Conservation (phyloP, 2,888 invertebrate genomes). For the Thereva nobilitata region DNA sequence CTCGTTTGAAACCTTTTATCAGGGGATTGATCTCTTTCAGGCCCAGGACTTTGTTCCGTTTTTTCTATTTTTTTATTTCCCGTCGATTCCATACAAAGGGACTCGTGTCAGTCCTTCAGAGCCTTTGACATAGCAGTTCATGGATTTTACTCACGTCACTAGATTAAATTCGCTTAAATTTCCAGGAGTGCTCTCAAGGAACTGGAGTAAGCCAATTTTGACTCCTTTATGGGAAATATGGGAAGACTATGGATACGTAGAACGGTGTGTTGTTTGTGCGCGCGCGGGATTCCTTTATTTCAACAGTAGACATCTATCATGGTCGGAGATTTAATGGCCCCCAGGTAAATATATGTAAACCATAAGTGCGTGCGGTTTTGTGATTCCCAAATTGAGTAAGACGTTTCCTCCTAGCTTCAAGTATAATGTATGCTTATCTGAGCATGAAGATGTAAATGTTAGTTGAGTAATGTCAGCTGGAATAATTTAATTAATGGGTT, state of each 20-base stretch:
- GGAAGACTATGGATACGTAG: not conserved
- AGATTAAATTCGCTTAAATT: constrained; percentile 31
- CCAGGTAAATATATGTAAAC: constrained; percentile 45
- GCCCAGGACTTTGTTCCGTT: not conserved
- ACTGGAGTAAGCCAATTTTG: constrained; percentile 19
- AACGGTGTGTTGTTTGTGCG: not conserved
- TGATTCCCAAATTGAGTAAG: constrained; percentile 46
- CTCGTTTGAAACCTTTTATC: constrained; percentile 34
- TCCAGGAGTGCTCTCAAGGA: constrained; percentile 13
- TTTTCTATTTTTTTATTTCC: not conserved
- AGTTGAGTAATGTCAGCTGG: constrained; percentile 38
- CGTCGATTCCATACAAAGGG: not conserved
- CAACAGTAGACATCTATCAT: constrained; percentile 43
- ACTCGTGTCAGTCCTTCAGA: not conserved
- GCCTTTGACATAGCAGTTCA: constrained; percentile 4
- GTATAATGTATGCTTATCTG: constrained; percentile 15
- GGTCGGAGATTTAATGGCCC: constrained; percentile 47
- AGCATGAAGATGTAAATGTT: constrained; percentile 31
- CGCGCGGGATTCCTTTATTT: constrained; percentile 32
- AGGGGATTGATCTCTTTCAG: constrained; percentile 25
- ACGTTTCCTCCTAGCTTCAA: constrained; percentile 39
- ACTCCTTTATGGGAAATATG: constrained; percentile 5
- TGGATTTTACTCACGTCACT: constrained; percentile 32
- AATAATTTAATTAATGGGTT: constrained; percentile 36
- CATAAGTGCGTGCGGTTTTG: constrained; percentile 47